Base-by-base conservation (phyloP, 2,888 invertebrate species). In the Agrenia bidenticulata region DNA sequence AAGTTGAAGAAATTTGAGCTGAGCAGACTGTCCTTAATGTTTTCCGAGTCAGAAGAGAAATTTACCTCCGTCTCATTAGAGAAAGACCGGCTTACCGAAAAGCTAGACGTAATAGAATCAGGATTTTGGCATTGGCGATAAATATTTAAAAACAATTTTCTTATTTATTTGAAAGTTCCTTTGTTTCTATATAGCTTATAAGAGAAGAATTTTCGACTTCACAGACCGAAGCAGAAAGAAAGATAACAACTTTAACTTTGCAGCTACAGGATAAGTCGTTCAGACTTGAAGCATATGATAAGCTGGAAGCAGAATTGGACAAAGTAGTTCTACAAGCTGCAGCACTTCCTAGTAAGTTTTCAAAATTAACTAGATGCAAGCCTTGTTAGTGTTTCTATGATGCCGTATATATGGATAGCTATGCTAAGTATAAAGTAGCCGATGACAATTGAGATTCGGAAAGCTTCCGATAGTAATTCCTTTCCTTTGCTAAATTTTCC, bases 1-100 rank as follows among this genome's bases (percentile, higher is more conserved):
- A 64, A 64, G 32, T 53, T 64, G 51, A 64, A 64, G 49, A 64
- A 58, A 26, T 64, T 64, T 39, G 64, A 64, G 39, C 5, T 42
- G 42, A 42, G 13, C 17, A 11, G 59, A 7, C 26, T 41, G 7
- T n/a, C 51, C 1, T 11, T 58, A 15, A 17, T 64, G n/a, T 58
- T 23, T 23, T 24, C 51, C n/a, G 64, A 64, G 19, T 19, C 50
- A 2, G 17, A 59, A 32, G 42, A 53, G 26, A 58, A 59, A 19
- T 37, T 27, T 5, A 19, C 39, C 17, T 41, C 17, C 2, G 21
- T 51, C 11, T 13, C 4, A 11, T 19, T 39, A n/a, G 59, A 64
- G 11, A 64, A 59, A 15, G 53, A 64, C 21, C 45, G 27, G 19
- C 26, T 64, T 2, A 15, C 50, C 1, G 53, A 37, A 19, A 64